Evolutionary conservation across 2,797 vertebrate species (phyloP).

Genomic region (Stomatorhinus walkeri): DNA sequence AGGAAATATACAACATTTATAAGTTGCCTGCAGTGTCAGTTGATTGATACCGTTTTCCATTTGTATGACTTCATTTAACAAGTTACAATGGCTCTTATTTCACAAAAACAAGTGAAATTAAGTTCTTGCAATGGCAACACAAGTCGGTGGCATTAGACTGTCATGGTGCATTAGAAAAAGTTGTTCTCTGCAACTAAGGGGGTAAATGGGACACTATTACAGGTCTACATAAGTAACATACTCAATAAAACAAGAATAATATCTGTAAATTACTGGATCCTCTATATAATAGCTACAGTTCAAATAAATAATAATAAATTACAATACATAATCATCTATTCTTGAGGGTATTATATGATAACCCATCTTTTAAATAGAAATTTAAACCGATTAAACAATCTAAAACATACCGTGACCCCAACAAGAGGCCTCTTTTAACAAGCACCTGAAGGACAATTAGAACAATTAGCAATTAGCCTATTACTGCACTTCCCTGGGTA

Average conservation of each 20-base stretch:
- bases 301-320: slow-evolving; percentile 11
- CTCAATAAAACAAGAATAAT: slow-evolving; percentile 6
- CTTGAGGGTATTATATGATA: neutral
- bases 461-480: neutral
- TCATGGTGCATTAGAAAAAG: neutral
- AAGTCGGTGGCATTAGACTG: neutral
- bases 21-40: neutral
- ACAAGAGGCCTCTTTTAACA: slow-evolving; percentile 2
- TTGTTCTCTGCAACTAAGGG: neutral
- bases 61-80: neutral
- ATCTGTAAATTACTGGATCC: slow-evolving; percentile 7
- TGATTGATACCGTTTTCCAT: neutral
- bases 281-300: neutral
- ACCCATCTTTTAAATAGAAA: slow-evolving; percentile 5
- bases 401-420: neutral
- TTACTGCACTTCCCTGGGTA: neutral
- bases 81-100: neutral
- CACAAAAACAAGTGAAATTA: neutral
- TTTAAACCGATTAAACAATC: neutral
- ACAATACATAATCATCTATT: neutral
- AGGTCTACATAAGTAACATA: neutral
- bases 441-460: neutral
- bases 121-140: neutral
- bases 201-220: neutral
- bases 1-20: neutral